phyloP scores from a whole-genome alignment of 2,797 vertebrate species.

The Tinamus major region DNA sequence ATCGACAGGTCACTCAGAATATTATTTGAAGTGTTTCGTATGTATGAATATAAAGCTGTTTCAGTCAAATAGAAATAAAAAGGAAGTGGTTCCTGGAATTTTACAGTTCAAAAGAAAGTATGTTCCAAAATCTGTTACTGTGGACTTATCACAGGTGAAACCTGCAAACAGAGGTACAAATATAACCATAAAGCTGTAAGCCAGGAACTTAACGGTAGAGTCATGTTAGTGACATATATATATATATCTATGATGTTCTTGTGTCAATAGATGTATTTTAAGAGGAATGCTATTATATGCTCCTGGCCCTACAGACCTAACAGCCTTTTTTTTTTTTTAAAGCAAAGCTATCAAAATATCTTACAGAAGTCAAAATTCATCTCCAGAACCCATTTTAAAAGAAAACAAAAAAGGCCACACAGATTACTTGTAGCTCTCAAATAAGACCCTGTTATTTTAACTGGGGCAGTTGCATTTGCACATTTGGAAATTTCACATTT shows the following conservation, averaged over 20 bases:
- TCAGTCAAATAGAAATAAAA: background rate
- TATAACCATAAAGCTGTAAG: background rate
- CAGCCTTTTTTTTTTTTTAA: no score
- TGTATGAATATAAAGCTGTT: background rate
- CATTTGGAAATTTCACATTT: slow-evolving; percentile 23
- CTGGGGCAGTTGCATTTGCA: slow-evolving; percentile 33
- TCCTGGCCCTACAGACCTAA: no score
- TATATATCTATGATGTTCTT: fast-evolving
- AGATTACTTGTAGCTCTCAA: slow-evolving; percentile 46
- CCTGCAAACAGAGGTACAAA: background rate
- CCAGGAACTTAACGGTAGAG: background rate
- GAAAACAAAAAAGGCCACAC: slow-evolving; percentile 46
- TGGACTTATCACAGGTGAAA: background rate
- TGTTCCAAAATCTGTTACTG: background rate
- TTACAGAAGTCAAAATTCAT: slow-evolving; percentile 10
- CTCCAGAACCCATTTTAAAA: slow-evolving; percentile 62
- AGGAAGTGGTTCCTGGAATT: background rate
- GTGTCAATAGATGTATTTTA: background rate
- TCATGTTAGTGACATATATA: fast-evolving
- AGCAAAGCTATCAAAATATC: background rate
- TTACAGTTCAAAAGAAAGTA: background rate
- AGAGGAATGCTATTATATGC: no score
- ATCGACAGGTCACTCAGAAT: background rate
- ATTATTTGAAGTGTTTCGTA: background rate
- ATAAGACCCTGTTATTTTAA: slow-evolving; percentile 49